Evolutionary conservation across 2,113 vertebrate species (phyloP).

Genomic region (Zootoca vivipara): DNA sequence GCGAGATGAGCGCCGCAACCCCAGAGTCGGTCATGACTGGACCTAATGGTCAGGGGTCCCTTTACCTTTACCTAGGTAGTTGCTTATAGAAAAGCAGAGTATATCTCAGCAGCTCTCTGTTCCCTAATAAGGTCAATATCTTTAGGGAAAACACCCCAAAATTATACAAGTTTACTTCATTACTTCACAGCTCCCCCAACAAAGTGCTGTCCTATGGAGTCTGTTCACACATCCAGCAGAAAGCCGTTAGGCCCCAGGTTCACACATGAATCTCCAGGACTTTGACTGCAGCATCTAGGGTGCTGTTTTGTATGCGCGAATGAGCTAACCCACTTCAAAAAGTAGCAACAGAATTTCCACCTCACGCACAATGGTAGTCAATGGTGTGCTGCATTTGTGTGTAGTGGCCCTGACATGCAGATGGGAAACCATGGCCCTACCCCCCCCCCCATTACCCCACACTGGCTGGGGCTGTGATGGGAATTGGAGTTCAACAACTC

Average conservation of each 20-base stretch:
- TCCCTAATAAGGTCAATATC: background rate
- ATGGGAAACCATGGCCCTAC: background rate
- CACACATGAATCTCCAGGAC: no score
- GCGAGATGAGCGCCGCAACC: no score
- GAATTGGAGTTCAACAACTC: background rate
- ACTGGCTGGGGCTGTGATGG: background rate
- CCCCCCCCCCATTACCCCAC: background rate
- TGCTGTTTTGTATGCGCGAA: background rate
- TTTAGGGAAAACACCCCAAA: background rate
- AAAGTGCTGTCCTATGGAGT: background rate
- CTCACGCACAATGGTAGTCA: background rate
- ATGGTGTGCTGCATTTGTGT: background rate
- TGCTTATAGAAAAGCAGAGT: background rate
- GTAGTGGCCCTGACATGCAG: background rate
- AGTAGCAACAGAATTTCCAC: background rate
- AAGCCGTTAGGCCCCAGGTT: background rate
- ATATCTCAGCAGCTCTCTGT: background rate
- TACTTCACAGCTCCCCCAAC: background rate
- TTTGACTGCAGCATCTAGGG: no score
- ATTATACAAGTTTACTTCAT: background rate
- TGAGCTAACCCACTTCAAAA: background rate
- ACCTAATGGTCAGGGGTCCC: no score
- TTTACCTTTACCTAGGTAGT: no score
- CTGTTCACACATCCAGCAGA: background rate
- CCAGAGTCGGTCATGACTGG: no score